Conservation (phyloP, 2,113 vertebrate genomes). For the Lathamus discolor region DNA sequence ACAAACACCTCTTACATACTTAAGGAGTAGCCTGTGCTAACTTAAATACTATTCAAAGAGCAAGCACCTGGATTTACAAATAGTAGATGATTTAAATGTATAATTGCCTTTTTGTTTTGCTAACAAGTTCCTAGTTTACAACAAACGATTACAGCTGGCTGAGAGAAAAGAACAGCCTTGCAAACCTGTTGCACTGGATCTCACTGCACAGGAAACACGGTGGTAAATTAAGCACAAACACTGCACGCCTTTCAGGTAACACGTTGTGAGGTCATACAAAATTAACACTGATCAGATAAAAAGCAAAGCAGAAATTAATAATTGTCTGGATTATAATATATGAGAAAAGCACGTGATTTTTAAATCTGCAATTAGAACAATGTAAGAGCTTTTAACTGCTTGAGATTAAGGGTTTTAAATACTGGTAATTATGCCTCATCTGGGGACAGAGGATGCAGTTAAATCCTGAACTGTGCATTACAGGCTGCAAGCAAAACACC, state of each 20-base stretch:
- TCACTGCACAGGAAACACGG: background rate
- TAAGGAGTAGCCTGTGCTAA: background rate
- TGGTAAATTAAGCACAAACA: background rate
- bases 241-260: background rate
- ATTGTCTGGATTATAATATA: background rate
- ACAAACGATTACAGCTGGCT: background rate
- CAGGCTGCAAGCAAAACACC: slow-evolving; percentile 1
- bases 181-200: background rate
- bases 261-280: background rate
- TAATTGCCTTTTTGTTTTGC: background rate
- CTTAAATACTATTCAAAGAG: background rate
- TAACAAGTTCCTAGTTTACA: background rate
- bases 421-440: slow-evolving; percentile 21
- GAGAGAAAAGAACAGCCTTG: background rate
- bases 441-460: background rate
- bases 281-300: slow-evolving; percentile 52
- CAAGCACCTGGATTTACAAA: background rate
- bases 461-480: background rate
- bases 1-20: background rate
- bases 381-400: slow-evolving; percentile 7
- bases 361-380: slow-evolving; percentile 43
- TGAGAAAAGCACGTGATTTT: slow-evolving; percentile 11
- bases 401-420: slow-evolving; percentile 38
- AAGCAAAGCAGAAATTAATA: slow-evolving; percentile 41
- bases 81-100: background rate